Evolutionary conservation across 2,113 vertebrate genomes (phyloP).

Genomic region (Ammodytes dubius): DNA sequence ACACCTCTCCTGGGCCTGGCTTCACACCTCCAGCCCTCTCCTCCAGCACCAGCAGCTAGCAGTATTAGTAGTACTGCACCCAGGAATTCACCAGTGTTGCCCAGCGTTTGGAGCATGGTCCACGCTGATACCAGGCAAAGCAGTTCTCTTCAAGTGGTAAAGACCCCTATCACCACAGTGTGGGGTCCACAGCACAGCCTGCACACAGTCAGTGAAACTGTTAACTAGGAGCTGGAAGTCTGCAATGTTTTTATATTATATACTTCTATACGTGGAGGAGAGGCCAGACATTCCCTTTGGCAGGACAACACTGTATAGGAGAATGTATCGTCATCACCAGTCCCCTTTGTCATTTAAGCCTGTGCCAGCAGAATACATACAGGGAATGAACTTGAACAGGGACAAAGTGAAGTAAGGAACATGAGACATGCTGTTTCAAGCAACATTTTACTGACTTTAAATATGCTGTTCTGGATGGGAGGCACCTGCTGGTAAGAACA

Average conservation of each 20-base stretch:
- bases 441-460: slow-evolving; percentile 48
- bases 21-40: slow-evolving; percentile 58
- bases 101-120: slow-evolving; percentile 80
- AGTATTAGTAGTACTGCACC: slow-evolving; percentile 30
- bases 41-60: background rate
- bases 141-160: slow-evolving; percentile 62
- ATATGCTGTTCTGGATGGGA: slow-evolving; percentile 5
- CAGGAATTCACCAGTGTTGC: slow-evolving; percentile 60
- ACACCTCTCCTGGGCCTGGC: slow-evolving; percentile 43
- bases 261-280: background rate
- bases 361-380: slow-evolving; percentile 34
- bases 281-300: slow-evolving; percentile 10
- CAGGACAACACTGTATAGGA: slow-evolving; percentile 52
- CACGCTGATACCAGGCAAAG: slow-evolving; percentile 70
- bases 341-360: slow-evolving; percentile 8
- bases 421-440: slow-evolving; percentile 34
- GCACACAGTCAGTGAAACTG: slow-evolving; percentile 79
- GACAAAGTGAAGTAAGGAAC: slow-evolving; percentile 6
- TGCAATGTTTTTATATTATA: background rate
- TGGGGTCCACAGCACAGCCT: slow-evolving; percentile 80
- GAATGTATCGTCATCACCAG: slow-evolving; percentile 62
- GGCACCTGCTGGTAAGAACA: background rate
- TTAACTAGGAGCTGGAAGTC: slow-evolving; percentile 72
- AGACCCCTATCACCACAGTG: slow-evolving; percentile 64
- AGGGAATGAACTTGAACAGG: slow-evolving; percentile 17